Evolutionary conservation across 2,888 invertebrate genomes (phyloP), one percentile per base, ranked within the genome.

Genomic region (Oxytorus armatus): DNA sequence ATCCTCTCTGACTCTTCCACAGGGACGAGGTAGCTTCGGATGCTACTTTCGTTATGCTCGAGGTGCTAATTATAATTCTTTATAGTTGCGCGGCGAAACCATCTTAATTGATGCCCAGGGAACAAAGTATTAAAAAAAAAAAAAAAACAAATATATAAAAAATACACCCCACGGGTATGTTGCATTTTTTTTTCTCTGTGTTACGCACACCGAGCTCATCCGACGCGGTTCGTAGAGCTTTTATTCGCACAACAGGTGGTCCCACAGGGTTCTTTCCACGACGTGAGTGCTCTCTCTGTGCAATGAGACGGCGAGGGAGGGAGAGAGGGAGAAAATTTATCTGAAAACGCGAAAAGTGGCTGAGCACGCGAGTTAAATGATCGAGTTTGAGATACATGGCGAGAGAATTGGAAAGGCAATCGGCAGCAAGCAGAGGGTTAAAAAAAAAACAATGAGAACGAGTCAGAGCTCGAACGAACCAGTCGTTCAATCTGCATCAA

Each of bases 181-280:
- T 8, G 21, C 5, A 39, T 63, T 44, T 44, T 55, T 42, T 42
- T 63, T 68, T 65, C 16, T 47, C 59, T 23, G 33, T 59, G 63
- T 57, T 63, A 69, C 66, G 79, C 79, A 69, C 63, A 18, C 59
- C 33, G 36, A 66, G 42, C 47, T 53, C n/a, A 25, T 77, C 55
- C 55, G 63, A 73, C 63, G 68, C 53, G 72, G 63, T 65, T 55
- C 25, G 75, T 42, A 33, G 69, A 72, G 77, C 75, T 82, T 76
- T 57, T 57, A 69, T 79, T 68, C 29, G 69, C 49, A 76, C 78
- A 82, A 82, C 82, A 82, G 82, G 82, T 82, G 82, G 81, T 78
- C 73, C 72, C 77, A 68, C 73, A 63, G 81, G 77, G 49, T 61
- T 47, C 55, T 47, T 68, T 73, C 18, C 69, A 66, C 53, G 72